These are phyloP conservation scores for Gerris lacustris DNA, from an alignment of 2,888 invertebrate genomes.

Conservation along the genomic window DNA sequence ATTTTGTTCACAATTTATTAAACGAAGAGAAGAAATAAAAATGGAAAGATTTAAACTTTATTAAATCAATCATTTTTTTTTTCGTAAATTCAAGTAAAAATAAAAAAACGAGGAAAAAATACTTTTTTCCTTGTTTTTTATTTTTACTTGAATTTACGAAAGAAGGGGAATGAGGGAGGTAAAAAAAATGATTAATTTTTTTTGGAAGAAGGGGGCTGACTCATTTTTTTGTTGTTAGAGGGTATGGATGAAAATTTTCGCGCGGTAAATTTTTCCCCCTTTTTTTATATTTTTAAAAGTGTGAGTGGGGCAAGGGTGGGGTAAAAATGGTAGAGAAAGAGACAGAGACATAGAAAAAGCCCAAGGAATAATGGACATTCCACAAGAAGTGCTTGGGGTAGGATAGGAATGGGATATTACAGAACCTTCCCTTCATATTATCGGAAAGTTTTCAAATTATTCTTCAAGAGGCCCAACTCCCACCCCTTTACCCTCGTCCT, in stretches of 20 bases:
- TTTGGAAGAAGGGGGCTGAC: neutral
- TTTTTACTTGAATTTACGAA: neutral
- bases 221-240: neutral
- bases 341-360: neutral
- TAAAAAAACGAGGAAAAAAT: neutral
- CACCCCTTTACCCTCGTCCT: too few species aligned
- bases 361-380: neutral
- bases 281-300: neutral
- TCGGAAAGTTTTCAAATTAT: conserved; percentile 1
- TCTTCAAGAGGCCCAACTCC: conserved; percentile 1
- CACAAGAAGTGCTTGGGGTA: neutral
- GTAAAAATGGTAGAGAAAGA: too few species aligned
- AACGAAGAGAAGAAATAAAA: neutral
- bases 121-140: too few species aligned
- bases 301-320: neutral
- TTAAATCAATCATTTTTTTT: neutral
- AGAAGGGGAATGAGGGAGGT: neutral
- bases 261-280: neutral
- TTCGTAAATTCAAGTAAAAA: neutral
- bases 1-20: too few species aligned
- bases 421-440: neutral
- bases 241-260: neutral
- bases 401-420: neutral
- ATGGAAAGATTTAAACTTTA: neutral
- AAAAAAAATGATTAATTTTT: conserved; percentile 3